Conservation (phyloP, 2,888 invertebrate species). For the Thumatha senex region DNA sequence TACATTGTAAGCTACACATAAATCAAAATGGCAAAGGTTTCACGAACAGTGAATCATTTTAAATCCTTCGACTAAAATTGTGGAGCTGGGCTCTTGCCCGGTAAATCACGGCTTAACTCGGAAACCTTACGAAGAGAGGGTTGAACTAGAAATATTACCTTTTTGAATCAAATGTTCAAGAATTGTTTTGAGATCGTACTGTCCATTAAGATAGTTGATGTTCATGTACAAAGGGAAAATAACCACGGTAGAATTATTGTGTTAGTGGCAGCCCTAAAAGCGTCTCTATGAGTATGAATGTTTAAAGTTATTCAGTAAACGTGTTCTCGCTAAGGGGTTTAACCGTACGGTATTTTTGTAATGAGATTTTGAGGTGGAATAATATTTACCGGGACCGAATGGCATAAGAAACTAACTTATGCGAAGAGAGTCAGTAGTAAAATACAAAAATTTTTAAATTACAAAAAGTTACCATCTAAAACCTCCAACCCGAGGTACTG, state of each 20-base stretch:
- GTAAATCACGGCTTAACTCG: slow-evolving; percentile 21
- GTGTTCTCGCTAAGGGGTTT: slow-evolving; percentile 18
- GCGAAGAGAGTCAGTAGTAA: too few relatives aligned
- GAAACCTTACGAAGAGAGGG: slow-evolving; percentile 6
- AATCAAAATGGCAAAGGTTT: slow-evolving; percentile 10
- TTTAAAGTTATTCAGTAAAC: slow-evolving; percentile 43
- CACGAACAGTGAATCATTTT: neutral
- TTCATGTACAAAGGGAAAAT: neutral
- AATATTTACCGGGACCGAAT: slow-evolving; percentile 12
- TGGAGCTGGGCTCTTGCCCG: slow-evolving; percentile 17
- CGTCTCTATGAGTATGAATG: slow-evolving; percentile 41
- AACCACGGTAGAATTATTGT: neutral
- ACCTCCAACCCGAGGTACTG: too few relatives aligned
- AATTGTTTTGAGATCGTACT: neutral
- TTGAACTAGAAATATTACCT: slow-evolving; percentile 11
- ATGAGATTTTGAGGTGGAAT: slow-evolving; percentile 24
- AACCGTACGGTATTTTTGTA: slow-evolving; percentile 17
- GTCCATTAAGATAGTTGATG: too few relatives aligned
- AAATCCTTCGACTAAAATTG: slow-evolving; percentile 6
- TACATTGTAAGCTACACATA: slow-evolving; percentile 1
- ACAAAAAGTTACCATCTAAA: too few relatives aligned
- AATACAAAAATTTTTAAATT: too few relatives aligned
- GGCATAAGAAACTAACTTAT: slow-evolving; percentile 5
- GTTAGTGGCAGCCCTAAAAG: slow-evolving; percentile 13
- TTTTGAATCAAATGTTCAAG: neutral